Evolutionary conservation across 2,113 vertebrate species (phyloP).

Genomic region (Semnornis frantzii): DNA sequence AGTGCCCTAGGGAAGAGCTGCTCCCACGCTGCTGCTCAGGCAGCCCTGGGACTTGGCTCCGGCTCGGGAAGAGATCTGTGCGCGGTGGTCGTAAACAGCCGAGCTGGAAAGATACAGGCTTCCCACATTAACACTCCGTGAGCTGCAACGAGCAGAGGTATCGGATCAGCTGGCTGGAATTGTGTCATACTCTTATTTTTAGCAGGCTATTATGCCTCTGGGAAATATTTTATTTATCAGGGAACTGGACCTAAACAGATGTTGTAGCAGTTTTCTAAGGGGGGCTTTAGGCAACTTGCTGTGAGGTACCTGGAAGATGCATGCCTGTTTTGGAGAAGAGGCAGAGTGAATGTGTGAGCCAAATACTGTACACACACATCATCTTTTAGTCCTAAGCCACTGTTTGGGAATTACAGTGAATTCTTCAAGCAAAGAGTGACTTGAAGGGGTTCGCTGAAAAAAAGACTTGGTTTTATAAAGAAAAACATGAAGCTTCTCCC

Average conservation of each 20-base stretch:
- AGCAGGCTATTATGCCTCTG: background rate
- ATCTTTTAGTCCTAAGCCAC: background rate
- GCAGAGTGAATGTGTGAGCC: background rate
- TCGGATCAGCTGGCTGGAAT: background rate
- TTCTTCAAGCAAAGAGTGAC: background rate
- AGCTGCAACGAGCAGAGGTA: background rate
- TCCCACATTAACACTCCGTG: background rate
- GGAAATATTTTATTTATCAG: slow-evolving; percentile 14
- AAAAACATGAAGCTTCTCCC: background rate
- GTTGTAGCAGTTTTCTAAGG: background rate
- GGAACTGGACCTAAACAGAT: background rate
- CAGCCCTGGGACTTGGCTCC: background rate
- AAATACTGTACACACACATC: background rate
- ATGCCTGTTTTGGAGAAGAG: background rate
- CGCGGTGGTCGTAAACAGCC: accelerated
- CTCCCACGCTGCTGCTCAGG: background rate
- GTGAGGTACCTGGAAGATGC: background rate
- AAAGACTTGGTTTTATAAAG: background rate
- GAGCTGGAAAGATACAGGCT: background rate
- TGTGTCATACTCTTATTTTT: background rate
- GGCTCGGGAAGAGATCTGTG: accelerated
- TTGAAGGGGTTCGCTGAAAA: background rate
- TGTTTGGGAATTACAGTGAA: background rate
- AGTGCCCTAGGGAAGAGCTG: accelerated
- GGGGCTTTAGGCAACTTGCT: background rate